Evolutionary conservation across 2,888 invertebrate genomes (phyloP), one percentile per base, ranked within the genome.

Genomic region (Thera obeliscata): DNA sequence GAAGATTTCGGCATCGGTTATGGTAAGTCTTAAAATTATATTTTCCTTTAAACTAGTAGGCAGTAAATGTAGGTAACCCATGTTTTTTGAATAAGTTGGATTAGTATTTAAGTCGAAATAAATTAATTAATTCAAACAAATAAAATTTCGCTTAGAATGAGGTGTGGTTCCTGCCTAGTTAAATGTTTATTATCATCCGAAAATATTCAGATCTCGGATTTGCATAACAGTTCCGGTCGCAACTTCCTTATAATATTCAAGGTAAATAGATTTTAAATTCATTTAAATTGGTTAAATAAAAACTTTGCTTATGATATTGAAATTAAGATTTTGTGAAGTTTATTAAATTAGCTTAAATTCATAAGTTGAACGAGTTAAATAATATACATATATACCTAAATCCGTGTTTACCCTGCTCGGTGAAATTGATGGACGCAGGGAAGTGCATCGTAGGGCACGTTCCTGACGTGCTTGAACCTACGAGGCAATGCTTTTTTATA

Each of bases 1-100:
- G 88, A 86, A 83, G 76, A 77, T 77, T 76, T 79, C 80, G 50
- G 77, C 77, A 64, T 83, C 84, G 84, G 79, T 79, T 0, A 43
- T 65, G 69, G 69, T 69, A 52, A 65, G 65, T 66, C 41, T 41
- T 35, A 4, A 35, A 43, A 46, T 11, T 12, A 41, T 56, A 2
- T 7, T 46, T 46, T 7, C 7, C 3, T 9, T 7, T 46, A 5
- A 41, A 41, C 22, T 22, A 22, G 22, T 22, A 22, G 22, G 22
- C 22, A 22, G 22, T 22, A 22, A 22, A 22, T 22, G 22, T 22
- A 22, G 22, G 22, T 22, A 1, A 22, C 22, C 22, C 22, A 22
- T 22, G 22, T 22, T 22, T 22, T 22, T 22, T 22, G 22, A 22
- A 22, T 22, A 22, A 22, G 22, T 22, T 22, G 22, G 22, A 22